Base-by-base conservation (phyloP, 2,113 vertebrate species). In the Oryzias melastigma region DNA sequence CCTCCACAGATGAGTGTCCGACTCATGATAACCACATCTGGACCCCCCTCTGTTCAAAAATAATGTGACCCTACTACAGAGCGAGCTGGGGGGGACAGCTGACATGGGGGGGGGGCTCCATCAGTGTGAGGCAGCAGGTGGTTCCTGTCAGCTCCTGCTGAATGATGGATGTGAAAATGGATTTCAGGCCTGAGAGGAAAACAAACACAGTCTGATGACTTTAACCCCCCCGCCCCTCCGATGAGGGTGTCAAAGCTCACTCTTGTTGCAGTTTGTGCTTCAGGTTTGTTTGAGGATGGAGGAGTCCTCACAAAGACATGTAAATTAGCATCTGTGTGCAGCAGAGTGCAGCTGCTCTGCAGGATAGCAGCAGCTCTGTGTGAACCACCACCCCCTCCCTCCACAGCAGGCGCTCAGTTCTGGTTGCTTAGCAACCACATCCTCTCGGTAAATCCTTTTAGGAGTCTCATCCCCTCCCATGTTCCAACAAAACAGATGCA, bases 21-120 rank as follows among this genome's bases (percentile, higher is more conserved):
- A 4, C 62, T 35, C 15, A 35, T 54, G 61, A 70, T 62, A 81
- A 29, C 66, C 51, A 77, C 79, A 79, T 75, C 52, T 80, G 80
- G 58, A 17, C 55, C 41, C 17, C 49, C 22, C 0, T 16, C 44
- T 5, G 47, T 53, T 74, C 64, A 10, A 35, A 35, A 67, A 15
- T 82, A 76, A 81, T 60, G 52, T n/a, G 58, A 57, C 56, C 25
- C 0, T 12, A 47, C 54, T 54, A 57, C 22, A 7, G 14, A 58
- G 56, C 3, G 5, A 43, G 46, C 1, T 40, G 43, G 24, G 18
- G 43, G 19, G 1, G 17, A 46, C 16, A 46, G 44, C 3, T 50
- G 45, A 47, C 46, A 42, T 22, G 47, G 47, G 14, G 47, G 19
- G 40, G 47, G 24, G 17, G 41, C 19, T 17, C 65, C 46, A 0